Conservation (phyloP, 2,797 vertebrate species). For the Labeo calbasu region DNA sequence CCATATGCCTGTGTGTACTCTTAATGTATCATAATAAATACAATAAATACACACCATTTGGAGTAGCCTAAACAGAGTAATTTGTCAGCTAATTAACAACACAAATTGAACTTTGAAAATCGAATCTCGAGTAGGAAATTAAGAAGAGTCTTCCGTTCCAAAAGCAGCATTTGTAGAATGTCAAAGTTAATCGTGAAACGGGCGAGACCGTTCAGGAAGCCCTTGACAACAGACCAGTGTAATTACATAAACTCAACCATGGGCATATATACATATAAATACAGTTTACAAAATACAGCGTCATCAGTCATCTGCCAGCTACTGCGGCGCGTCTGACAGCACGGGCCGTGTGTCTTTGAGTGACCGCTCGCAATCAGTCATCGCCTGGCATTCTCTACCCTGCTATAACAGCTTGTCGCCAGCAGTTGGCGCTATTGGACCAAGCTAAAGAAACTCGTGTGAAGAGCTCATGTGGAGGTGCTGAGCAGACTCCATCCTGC, state of each 20-base stretch:
- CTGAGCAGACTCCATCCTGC: constrained; percentile 56
- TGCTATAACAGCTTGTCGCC: constrained; percentile 64
- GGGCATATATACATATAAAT: constrained; percentile 76
- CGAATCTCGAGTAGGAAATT: constrained; percentile 57
- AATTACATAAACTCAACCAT: constrained; percentile 66
- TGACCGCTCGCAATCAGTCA: constrained; percentile 12
- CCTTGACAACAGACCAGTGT: constrained; percentile 70
- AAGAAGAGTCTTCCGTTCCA: constrained; percentile 56
- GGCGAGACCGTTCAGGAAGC: constrained; percentile 53
- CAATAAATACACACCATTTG: constrained; percentile 49
- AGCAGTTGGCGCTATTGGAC: constrained; percentile 65
- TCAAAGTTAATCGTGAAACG: constrained; percentile 57
- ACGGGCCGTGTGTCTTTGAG: constrained; percentile 15
- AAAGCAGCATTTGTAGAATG: constrained; percentile 69
- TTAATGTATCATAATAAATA: constrained; percentile 49
- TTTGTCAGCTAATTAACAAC: constrained; percentile 42
- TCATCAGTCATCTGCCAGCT: constrained; percentile 33
- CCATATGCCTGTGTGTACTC: constrained; percentile 62
- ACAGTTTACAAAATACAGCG: constrained; percentile 70
- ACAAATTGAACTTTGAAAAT: constrained; percentile 51
- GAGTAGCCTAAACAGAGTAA: constrained; percentile 50
- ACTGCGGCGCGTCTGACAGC: constrained; percentile 36
- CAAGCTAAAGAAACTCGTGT: constrained; percentile 54
- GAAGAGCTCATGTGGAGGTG: constrained; percentile 51
- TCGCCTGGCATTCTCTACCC: constrained; percentile 46